These are phyloP conservation scores for Tenthredo notha DNA, from an alignment of 2,888 invertebrate species.

Conservation along the genomic window DNA sequence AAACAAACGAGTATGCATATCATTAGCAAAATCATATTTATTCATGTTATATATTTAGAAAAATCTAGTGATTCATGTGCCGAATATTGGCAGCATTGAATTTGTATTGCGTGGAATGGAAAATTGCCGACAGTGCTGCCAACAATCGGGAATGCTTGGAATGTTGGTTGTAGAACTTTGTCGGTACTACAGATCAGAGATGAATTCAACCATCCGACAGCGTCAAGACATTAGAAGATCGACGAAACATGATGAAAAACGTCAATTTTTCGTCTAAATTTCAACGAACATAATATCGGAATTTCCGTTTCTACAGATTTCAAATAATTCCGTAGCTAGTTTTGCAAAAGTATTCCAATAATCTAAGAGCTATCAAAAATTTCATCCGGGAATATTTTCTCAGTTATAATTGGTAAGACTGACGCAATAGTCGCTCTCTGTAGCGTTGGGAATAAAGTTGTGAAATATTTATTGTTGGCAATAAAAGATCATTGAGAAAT, in stretches of 20 bases:
- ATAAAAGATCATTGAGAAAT: slow-evolving; percentile 77
- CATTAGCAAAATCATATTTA: not conserved
- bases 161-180: not conserved
- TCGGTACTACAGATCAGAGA: not conserved
- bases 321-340: not conserved
- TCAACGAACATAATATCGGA: not conserved
- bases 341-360: not conserved
- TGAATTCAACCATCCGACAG: not conserved
- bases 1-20: slow-evolving; percentile 1
- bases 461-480: not conserved
- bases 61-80: not conserved
- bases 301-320: not conserved
- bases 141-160: not conserved
- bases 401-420: slow-evolving; percentile 2
- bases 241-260: not conserved
- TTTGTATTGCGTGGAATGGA: slow-evolving; percentile 15
- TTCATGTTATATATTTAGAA: not conserved
- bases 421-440: not conserved
- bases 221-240: not conserved
- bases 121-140: not conserved
- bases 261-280: not conserved
- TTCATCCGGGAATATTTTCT: not conserved
- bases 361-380: not conserved
- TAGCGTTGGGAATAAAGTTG: not conserved
- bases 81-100: not conserved